phyloP scores from a whole-genome alignment of 2,113 vertebrate species.

The Hippoglossus stenolepis region DNA sequence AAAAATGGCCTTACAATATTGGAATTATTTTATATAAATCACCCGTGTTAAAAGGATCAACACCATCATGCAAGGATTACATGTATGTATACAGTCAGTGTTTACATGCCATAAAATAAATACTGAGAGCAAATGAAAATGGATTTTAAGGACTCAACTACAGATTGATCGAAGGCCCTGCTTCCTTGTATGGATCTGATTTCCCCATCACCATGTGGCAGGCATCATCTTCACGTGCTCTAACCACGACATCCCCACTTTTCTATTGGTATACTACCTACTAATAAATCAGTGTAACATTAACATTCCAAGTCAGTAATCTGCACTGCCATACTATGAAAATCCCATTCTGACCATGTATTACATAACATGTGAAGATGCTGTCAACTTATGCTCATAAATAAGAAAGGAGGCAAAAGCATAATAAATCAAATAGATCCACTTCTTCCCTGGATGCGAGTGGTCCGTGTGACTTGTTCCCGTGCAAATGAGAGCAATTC shows the following conservation, averaged over 20 bases:
- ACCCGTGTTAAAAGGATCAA: constrained; percentile 23
- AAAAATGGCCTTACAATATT: constrained; percentile 42
- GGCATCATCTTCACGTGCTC: constrained; percentile 4
- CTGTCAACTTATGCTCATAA: constrained; percentile 16
- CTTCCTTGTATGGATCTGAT: constrained; percentile 28
- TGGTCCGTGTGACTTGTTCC: constrained; percentile 15
- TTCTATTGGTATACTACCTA: constrained; percentile 15
- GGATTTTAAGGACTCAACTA: constrained; percentile 32
- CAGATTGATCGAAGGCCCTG: constrained; percentile 28
- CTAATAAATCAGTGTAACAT: constrained; percentile 25
- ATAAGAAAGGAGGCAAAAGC: constrained; percentile 5
- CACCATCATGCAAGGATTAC: constrained; percentile 18
- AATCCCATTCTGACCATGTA: not conserved
- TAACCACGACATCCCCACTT: constrained; percentile 20
- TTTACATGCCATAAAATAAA: constrained; percentile 61
- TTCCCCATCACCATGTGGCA: not conserved
- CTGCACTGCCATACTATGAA: not conserved
- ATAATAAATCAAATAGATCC: not conserved
- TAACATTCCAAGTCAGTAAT: constrained; percentile 7
- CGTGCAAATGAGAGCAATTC: constrained; percentile 26
- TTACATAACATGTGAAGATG: constrained; percentile 28
- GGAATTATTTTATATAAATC: constrained; percentile 9
- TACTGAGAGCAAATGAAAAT: constrained; percentile 30
- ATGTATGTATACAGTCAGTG: constrained; percentile 52
- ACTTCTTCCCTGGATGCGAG: constrained; percentile 18